These are phyloP conservation scores for Orthosia gothica DNA, from an alignment of 2,888 invertebrate species.

Conservation along the genomic window DNA sequence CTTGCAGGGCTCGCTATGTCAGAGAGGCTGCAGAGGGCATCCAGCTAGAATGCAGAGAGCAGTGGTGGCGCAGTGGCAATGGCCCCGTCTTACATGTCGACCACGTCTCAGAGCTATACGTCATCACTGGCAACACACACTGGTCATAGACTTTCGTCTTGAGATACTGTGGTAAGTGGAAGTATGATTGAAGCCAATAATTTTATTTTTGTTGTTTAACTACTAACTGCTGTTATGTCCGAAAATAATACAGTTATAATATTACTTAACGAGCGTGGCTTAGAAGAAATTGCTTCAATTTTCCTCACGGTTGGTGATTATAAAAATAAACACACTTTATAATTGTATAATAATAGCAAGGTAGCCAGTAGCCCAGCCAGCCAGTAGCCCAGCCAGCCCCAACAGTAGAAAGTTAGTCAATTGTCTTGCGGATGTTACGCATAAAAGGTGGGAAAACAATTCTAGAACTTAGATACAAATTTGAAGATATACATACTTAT, in stretches of 20 bases:
- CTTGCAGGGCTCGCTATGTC: too few species aligned
- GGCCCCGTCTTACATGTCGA: too few species aligned
- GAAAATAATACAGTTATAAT: conserved; percentile 17
- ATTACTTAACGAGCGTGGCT: conserved; percentile 5
- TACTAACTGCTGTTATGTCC: neutral
- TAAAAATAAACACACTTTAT: conserved; percentile 6
- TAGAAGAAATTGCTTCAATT: conserved; percentile 34
- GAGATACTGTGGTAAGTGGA: too few species aligned
- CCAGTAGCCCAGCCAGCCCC: conserved; percentile 36
- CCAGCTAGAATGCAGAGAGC: too few species aligned
- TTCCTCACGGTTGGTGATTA: conserved; percentile 26
- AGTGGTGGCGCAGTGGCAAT: too few species aligned
- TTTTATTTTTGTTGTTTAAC: neutral
- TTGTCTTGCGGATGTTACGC: conserved; percentile 54
- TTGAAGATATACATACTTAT: conserved; percentile 23
- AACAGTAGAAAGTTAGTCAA: conserved; percentile 60
- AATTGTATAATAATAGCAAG: conserved; percentile 25
- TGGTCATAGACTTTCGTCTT: too few species aligned
- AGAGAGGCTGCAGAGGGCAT: too few species aligned
- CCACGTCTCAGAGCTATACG: too few species aligned
- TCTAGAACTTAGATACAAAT: conserved; percentile 12
- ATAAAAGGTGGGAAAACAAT: conserved; percentile 60
- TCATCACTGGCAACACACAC: too few species aligned
- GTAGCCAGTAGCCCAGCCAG: conserved; percentile 21
- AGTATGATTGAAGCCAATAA: too few species aligned